These are phyloP conservation scores for Indicator maculatus DNA, from an alignment of 2,113 vertebrate genomes.

Conservation along the genomic window DNA sequence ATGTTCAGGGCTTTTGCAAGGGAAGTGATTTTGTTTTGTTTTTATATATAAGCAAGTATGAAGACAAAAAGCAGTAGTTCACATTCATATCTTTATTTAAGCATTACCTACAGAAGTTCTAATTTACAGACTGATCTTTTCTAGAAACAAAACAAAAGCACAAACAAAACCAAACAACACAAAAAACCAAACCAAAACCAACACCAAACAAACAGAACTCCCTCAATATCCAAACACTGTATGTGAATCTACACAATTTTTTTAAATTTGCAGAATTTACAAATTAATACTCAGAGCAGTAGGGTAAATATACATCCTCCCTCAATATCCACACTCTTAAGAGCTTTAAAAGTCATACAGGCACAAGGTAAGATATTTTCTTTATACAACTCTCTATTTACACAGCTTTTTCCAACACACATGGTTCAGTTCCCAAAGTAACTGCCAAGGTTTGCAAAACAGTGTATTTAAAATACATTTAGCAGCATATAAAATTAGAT, in stretches of 20 bases:
- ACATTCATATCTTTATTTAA: slow-evolving; percentile 78
- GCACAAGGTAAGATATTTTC: slow-evolving; percentile 69
- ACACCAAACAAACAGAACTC: slow-evolving; percentile 8
- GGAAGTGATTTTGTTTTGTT: neutral
- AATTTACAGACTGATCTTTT: slow-evolving; percentile 78
- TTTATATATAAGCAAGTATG: neutral
- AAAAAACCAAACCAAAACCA: slow-evolving; percentile 47
- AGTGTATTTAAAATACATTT: slow-evolving; percentile 79
- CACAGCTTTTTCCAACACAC: slow-evolving; percentile 74
- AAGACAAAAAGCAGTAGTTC: slow-evolving; percentile 20
- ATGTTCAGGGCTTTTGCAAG: neutral
- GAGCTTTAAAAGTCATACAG: slow-evolving; percentile 77
- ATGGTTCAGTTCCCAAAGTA: slow-evolving; percentile 67
- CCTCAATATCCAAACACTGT: slow-evolving; percentile 66
- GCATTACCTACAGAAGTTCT: slow-evolving; percentile 70
- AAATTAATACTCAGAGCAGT: slow-evolving; percentile 78
- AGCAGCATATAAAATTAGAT: slow-evolving; percentile 83
- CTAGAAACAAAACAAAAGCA: slow-evolving; percentile 40
- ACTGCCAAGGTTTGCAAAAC: slow-evolving; percentile 72
- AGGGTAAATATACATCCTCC: slow-evolving; percentile 77
- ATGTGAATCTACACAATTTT: slow-evolving; percentile 76
- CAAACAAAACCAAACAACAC: neutral
- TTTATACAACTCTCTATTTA: slow-evolving; percentile 84
- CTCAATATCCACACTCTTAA: slow-evolving; percentile 72
- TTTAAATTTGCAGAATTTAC: slow-evolving; percentile 80